These are phyloP conservation scores for Dicyrtoma fusca DNA, from an alignment of 2,888 invertebrate species.

Conservation along the genomic window DNA sequence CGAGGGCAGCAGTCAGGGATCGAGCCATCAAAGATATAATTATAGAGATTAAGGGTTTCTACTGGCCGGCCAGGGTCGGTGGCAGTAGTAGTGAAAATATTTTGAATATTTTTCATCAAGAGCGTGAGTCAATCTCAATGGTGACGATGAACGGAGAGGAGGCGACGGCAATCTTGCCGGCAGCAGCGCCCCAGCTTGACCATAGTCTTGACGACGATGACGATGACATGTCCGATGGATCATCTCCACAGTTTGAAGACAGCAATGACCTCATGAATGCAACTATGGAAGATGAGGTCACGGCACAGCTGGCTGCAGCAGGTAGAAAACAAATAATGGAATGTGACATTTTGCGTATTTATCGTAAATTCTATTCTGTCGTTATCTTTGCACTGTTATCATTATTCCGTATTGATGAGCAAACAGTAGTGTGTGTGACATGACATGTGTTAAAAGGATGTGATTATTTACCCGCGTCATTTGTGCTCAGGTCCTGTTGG, in stretches of 20 bases:
- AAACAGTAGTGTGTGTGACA: background rate
- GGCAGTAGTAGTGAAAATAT: too few relatives aligned
- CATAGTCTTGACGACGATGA: slow-evolving; percentile 70
- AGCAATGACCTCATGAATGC: slow-evolving; percentile 80
- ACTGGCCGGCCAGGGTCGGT: too few relatives aligned
- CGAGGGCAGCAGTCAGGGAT: too few relatives aligned
- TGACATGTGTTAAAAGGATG: slow-evolving; percentile 25
- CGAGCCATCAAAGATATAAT: too few relatives aligned
- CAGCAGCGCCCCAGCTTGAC: slow-evolving; percentile 46
- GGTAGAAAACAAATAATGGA: too few relatives aligned
- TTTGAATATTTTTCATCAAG: too few relatives aligned
- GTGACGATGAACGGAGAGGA: slow-evolving; percentile 56
- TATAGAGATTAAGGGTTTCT: too few relatives aligned
- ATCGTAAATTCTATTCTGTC: too few relatives aligned
- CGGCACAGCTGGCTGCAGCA: slow-evolving; percentile 93
- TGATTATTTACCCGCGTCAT: slow-evolving; percentile 35
- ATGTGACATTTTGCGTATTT: background rate
- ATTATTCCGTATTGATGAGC: too few relatives aligned
- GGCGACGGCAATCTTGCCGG: slow-evolving; percentile 48
- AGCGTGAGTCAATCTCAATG: slow-evolving; percentile 44
- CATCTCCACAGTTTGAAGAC: slow-evolving; percentile 71
- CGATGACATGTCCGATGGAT: slow-evolving; percentile 77
- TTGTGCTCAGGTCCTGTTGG: slow-evolving; percentile 78
- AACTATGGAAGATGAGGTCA: slow-evolving; percentile 90
- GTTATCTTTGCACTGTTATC: too few relatives aligned